Evolutionary conservation across 2,797 vertebrate species (phyloP).

Genomic region (Hybognathus amarus): DNA sequence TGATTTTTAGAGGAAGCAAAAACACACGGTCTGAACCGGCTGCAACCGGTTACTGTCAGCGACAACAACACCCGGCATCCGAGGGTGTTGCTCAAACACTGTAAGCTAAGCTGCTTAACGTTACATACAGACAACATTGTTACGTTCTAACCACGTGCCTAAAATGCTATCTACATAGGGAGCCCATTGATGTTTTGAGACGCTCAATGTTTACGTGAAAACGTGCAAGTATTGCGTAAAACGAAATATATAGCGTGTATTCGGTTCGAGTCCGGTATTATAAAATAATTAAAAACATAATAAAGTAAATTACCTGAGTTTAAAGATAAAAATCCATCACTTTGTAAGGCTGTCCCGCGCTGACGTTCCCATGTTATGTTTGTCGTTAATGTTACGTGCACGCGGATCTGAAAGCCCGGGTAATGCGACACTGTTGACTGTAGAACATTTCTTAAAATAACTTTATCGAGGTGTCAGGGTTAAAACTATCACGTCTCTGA

Average conservation of each 20-base stretch:
- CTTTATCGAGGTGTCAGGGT: background rate
- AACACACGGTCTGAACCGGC: slow-evolving; percentile 45
- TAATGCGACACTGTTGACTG: background rate
- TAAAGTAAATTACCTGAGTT: slow-evolving; percentile 25
- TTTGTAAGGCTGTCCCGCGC: background rate
- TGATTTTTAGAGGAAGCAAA: background rate
- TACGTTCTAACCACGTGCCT: background rate
- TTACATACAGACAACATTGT: background rate
- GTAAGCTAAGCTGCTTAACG: too few species aligned
- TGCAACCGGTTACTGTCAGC: slow-evolving; percentile 41
- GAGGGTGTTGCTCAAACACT: background rate
- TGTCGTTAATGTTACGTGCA: background rate
- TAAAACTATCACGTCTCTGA: background rate
- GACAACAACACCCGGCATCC: slow-evolving; percentile 25
- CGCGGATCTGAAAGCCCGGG: background rate
- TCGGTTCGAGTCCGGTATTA: background rate
- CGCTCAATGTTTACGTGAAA: background rate
- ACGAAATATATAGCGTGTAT: background rate
- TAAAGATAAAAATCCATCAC: background rate
- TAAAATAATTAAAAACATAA: background rate
- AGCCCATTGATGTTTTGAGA: background rate
- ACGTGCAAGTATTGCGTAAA: background rate
- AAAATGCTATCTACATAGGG: background rate
- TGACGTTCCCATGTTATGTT: slow-evolving; percentile 35
- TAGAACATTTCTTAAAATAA: background rate